Conservation (phyloP, 92 coral and sea anemone genomes). For the Phenganax stokvisi region DNA sequence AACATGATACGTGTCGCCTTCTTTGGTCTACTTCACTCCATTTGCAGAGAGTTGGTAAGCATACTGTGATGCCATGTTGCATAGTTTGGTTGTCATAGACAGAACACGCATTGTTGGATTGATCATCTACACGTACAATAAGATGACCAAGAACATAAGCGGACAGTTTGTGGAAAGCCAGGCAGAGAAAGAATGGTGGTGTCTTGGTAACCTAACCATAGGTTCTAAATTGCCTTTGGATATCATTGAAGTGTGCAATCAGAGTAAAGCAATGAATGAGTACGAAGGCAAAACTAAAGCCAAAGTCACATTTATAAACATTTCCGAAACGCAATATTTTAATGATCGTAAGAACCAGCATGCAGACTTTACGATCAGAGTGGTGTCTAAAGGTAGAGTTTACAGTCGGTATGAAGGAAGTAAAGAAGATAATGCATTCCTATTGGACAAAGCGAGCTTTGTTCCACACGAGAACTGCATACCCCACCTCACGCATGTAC, state of each 20-base stretch:
- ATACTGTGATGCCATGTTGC: constrained; percentile 20
- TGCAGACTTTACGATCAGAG: constrained; percentile 21
- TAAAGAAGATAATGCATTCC: constrained; percentile 2
- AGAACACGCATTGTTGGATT: too few relatives aligned
- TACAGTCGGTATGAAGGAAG: constrained; percentile 39
- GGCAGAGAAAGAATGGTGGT: too few relatives aligned
- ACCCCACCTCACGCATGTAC: constrained; percentile 31
- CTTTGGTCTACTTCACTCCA: constrained; percentile 26
- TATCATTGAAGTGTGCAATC: too few relatives aligned
- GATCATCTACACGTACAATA: too few relatives aligned
- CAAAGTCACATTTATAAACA: too few relatives aligned
- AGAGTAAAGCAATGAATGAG: too few relatives aligned
- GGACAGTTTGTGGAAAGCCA: constrained; percentile 41
- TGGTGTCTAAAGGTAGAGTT: constrained; percentile 27
- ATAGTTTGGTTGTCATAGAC: constrained; percentile 10
- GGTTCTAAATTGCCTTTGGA: too few relatives aligned
- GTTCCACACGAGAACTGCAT: constrained; percentile 43
- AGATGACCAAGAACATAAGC: neutral
- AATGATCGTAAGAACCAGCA: constrained; percentile 25
- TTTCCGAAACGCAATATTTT: constrained; percentile 31
- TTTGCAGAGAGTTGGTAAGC: constrained; percentile 5
- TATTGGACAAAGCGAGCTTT: constrained; percentile 40
- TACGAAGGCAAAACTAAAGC: too few relatives aligned
- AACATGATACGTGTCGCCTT: constrained; percentile 26
- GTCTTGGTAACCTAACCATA: too few relatives aligned